Evolutionary conservation across 1,140 invertebrate species (phyloP), one percentile per base, ranked within the genome.

Genomic region (Scaptomyza pallida): DNA sequence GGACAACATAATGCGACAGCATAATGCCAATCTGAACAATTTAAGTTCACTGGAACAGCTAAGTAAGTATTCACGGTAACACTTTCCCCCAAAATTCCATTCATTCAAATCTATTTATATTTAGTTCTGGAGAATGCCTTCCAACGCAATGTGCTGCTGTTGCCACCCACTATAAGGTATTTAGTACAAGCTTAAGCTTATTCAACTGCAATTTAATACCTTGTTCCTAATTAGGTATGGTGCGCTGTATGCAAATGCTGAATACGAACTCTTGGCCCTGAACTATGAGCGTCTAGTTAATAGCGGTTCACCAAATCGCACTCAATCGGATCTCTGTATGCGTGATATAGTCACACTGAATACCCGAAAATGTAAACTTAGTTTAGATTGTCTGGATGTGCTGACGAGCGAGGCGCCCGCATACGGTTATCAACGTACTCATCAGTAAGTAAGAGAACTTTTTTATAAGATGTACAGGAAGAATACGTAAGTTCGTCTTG

Each of bases 381-480:
- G 61, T 1, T 10, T 19, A 5, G 21, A 51, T 0, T 90, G 89
- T 37, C 37, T 90, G 16, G 35, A 75, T 3, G 13, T 90, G 6
- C 37, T 90, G 33, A 74, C 61, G 9, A 85, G 67, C 41, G 77
- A 82, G 48, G 41, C 44, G 19, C 67, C 78, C 0, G 60, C 89
- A 2, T 90, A 77, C 50, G 89, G 89, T 17, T 90, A 90, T 62
- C 83, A 85, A 17, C 65, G 89, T 1, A 90, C 85, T 9, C 89
- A 90, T 59, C 89, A 90, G 89, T 90, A 56, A 78, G 82, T 75
- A 63, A 6, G 9, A 33, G 30, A 33, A 8, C n/a, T n/a, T n/a
- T n/a, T n/a, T n/a, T n/a, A n/a, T n/a, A n/a, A n/a, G n/a, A n/a
- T n/a, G n/a, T n/a, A n/a, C n/a, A n/a, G n/a, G n/a, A n/a, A n/a